A percentile compares a stretch with the other conserved stretches of the same genome.
These are phyloP conservation scores for Lutraria lutraria DNA, from an alignment of 2,888 invertebrate genomes.

Conservation along the genomic window DNA sequence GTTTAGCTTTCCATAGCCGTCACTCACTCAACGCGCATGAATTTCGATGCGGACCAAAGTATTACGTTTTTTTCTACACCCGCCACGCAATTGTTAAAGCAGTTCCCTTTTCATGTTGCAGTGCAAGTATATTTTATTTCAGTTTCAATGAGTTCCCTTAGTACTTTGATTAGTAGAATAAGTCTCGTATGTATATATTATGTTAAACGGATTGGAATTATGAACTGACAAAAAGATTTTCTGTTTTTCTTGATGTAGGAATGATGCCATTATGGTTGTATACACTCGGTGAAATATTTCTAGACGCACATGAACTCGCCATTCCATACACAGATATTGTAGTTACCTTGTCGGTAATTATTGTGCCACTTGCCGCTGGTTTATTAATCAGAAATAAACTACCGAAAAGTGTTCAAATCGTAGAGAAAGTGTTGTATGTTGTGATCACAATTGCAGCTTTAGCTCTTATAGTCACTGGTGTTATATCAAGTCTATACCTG, in stretches of 20 bases:
- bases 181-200: too few relatives aligned
- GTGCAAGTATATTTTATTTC: too few relatives aligned
- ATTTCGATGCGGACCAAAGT: too few relatives aligned
- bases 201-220: too few relatives aligned
- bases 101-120: too few relatives aligned
- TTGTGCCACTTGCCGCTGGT: slow-evolving; percentile 90
- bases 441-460: slow-evolving; percentile 93
- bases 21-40: too few relatives aligned
- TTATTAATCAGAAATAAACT: slow-evolving; percentile 84
- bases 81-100: too few relatives aligned
- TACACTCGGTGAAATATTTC: slow-evolving; percentile 92
- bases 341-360: slow-evolving; percentile 91
- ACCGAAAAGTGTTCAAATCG: slow-evolving; percentile 90
- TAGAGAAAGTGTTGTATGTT: slow-evolving; percentile 91
- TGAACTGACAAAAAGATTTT: too few relatives aligned
- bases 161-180: too few relatives aligned
- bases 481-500: slow-evolving; percentile 95
- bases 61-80: too few relatives aligned
- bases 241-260: slow-evolving; percentile 88
- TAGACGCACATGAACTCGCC: slow-evolving; percentile 89
- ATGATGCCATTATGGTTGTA: slow-evolving; percentile 97
- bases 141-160: too few relatives aligned
- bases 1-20: too few relatives aligned
- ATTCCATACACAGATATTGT: slow-evolving; percentile 90
- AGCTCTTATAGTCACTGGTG: slow-evolving; percentile 95